A percentile compares a stretch with the other conserved stretches of the same genome.
phyloP scores from a whole-genome alignment of 2,113 vertebrate genomes.

The Dermatemys mawii region DNA sequence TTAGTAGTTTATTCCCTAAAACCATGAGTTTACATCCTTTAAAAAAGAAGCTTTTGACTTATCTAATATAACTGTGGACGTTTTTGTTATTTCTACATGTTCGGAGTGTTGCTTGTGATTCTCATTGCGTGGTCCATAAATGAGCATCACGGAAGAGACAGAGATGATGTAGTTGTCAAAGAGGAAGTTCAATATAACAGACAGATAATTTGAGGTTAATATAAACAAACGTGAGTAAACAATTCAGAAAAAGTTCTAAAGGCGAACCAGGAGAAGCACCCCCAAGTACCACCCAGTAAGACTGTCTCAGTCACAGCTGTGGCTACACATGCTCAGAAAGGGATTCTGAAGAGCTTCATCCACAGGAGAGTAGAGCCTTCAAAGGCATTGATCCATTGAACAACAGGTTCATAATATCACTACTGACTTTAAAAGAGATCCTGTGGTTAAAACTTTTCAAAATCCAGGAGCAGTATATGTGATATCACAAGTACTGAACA shows the following conservation, averaged over 20 bases:
- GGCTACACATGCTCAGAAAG: conserved; percentile 20
- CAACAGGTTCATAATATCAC: conserved; percentile 6
- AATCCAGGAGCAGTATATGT: background rate
- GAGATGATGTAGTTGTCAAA: rapidly evolving
- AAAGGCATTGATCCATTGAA: conserved; percentile 10
- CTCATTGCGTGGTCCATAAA: background rate
- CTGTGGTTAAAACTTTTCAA: background rate
- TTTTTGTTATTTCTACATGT: background rate
- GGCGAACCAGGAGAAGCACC: background rate
- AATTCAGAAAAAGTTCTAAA: background rate
- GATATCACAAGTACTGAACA: background rate
- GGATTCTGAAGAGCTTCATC: background rate
- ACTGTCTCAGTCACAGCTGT: conserved; percentile 44
- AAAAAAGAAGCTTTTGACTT: background rate
- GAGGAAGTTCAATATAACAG: background rate
- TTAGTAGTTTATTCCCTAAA: conserved; percentile 33
- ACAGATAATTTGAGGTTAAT: background rate
- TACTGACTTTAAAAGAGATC: conserved; percentile 14
- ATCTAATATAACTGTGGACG: background rate
- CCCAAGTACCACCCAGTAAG: background rate
- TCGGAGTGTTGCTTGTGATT: background rate
- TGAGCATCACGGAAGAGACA: rapidly evolving
- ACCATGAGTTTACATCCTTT: background rate
- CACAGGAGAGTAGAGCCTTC: background rate
- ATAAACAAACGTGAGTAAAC: background rate